Conservation (phyloP, 2,888 invertebrate genomes). For the Dolomedes plantarius region DNA sequence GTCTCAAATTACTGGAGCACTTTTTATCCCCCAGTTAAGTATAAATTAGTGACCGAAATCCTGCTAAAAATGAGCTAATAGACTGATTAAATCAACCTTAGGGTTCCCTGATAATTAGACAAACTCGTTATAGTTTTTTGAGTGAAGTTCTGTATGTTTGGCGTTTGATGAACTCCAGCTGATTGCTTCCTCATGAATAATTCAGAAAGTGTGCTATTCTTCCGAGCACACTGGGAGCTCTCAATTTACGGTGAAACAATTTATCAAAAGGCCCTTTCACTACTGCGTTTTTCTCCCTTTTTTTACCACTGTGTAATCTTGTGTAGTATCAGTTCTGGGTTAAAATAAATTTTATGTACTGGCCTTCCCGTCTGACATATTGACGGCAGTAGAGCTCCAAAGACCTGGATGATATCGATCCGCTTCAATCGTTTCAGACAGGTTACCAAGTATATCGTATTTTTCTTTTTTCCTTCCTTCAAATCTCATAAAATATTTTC, state of each 20-base stretch:
- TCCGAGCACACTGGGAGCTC: constrained; percentile 48
- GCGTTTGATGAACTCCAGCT: not conserved
- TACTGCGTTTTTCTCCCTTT: constrained; percentile 8
- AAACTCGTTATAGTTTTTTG: constrained; percentile 24
- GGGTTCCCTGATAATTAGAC: constrained; percentile 47
- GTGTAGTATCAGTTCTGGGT: constrained; percentile 7
- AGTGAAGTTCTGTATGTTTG: not conserved
- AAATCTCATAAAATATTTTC: no score
- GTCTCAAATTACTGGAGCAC: constrained; percentile 8
- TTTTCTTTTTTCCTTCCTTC: no score
- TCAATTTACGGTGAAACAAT: constrained; percentile 62
- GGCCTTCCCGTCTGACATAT: no score
- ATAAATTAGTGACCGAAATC: constrained; percentile 15
- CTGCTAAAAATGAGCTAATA: constrained; percentile 43
- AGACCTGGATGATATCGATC: no score
- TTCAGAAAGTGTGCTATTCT: constrained; percentile 24
- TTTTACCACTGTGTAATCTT: constrained; percentile 11
- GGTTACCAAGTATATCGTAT: no score
- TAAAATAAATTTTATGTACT: no score
- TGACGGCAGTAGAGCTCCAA: no score
- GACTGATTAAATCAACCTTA: constrained; percentile 62
- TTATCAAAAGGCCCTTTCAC: no score
- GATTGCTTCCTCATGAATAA: constrained; percentile 54
- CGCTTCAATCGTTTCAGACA: no score
- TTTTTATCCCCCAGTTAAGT: constrained; percentile 12